Percentiles rank a stretch among this genome's conserved stretches.
Evolutionary conservation across 2,113 vertebrate species (phyloP).

Genomic region (Lates calcarifer): DNA sequence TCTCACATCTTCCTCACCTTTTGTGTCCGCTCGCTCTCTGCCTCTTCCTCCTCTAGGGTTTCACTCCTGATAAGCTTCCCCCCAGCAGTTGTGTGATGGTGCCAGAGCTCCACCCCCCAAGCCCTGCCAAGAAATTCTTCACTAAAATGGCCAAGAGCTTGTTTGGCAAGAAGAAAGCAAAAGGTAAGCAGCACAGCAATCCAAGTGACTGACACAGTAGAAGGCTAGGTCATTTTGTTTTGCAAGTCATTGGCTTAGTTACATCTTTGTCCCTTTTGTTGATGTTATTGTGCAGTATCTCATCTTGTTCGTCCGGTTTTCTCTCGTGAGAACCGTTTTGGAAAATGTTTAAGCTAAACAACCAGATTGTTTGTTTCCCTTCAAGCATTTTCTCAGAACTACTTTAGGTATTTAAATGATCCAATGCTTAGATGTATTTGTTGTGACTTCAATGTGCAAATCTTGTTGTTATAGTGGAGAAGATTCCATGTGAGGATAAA

Average conservation of each 20-base stretch:
- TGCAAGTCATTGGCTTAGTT: background rate
- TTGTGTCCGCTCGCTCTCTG: background rate
- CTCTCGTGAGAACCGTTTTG: background rate
- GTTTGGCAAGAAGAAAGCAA: conserved; percentile 93
- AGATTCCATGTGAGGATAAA: conserved; percentile 86
- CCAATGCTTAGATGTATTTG: background rate
- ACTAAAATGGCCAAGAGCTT: conserved; percentile 97
- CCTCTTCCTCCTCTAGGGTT: conserved; percentile 85
- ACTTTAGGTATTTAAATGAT: background rate
- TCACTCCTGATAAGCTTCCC: conserved; percentile 94
- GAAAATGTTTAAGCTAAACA: background rate
- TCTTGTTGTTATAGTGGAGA: conserved; percentile 85
- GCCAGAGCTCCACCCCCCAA: conserved; percentile 93
- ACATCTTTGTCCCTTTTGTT: background rate
- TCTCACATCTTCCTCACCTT: background rate
- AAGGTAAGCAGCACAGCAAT: conserved; percentile 81
- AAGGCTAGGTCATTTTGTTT: background rate
- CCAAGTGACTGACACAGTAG: background rate
- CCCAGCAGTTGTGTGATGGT: conserved; percentile 93
- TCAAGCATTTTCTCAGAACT: background rate
- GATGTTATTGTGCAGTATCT: background rate
- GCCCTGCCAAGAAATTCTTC: conserved; percentile 94
- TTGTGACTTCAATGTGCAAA: conserved; percentile 11
- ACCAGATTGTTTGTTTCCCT: background rate
- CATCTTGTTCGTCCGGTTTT: background rate